Percentiles rank a stretch among this genome's conserved stretches.
phyloP scores from a whole-genome alignment of 2,113 vertebrate genomes.

The Atherinomorus stipes region DNA sequence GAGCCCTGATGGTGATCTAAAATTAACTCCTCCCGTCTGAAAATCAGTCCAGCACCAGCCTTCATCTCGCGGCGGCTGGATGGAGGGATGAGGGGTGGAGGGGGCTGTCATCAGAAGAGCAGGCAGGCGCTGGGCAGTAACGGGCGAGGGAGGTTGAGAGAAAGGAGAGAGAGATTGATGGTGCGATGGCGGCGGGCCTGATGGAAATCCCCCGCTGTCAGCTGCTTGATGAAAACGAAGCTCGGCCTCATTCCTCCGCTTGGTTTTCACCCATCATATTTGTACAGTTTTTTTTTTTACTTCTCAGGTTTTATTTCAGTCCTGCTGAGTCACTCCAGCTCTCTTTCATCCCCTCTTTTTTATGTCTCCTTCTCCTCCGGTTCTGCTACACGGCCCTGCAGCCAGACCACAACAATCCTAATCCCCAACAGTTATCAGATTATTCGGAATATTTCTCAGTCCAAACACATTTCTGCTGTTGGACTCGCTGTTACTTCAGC shows the following conservation, averaged over 20 bases:
- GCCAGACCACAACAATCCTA: too few relatives aligned
- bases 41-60: conserved; percentile 59
- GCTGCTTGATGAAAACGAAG: conserved; percentile 26
- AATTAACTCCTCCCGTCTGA: conserved; percentile 47
- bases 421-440: too few relatives aligned
- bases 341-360: neutral
- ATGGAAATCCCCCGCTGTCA: conserved; percentile 37
- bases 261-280: neutral
- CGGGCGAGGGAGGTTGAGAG: neutral
- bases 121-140: neutral
- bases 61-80: conserved; percentile 31
- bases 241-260: conserved; percentile 12
- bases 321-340: conserved; percentile 19
- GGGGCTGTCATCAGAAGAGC: neutral
- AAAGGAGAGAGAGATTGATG: conserved; percentile 39
- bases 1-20: conserved; percentile 38
- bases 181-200: conserved; percentile 27
- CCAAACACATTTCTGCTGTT: too few relatives aligned
- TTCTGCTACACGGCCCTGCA: too few relatives aligned
- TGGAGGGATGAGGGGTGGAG: neutral
- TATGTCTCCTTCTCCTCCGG: too few relatives aligned
- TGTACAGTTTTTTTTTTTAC: neutral
- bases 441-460: too few relatives aligned
- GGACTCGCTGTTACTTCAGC: too few relatives aligned
- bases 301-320: conserved; percentile 25